Percentiles rank a stretch among this genome's conserved stretches.
These are phyloP conservation scores for Sparus aurata DNA, from an alignment of 2,797 vertebrate genomes.

Conservation along the genomic window DNA sequence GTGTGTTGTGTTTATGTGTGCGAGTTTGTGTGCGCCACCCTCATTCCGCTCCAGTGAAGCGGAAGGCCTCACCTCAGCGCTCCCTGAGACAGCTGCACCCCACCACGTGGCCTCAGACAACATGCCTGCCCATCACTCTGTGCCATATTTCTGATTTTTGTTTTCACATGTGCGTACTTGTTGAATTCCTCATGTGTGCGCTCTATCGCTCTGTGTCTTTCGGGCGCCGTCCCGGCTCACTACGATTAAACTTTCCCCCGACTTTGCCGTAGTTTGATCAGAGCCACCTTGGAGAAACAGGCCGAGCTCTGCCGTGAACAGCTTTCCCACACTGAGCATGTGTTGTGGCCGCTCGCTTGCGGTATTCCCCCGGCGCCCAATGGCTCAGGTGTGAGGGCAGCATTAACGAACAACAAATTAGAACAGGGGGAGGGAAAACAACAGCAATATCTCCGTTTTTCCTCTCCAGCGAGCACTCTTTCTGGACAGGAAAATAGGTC, in stretches of 20 bases:
- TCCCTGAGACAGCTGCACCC: slow-evolving; percentile 86
- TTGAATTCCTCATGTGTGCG: slow-evolving; percentile 71
- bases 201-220: neutral
- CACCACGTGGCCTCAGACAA: slow-evolving; percentile 81
- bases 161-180: slow-evolving; percentile 68
- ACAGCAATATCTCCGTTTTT: slow-evolving; percentile 80
- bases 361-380: slow-evolving; percentile 69
- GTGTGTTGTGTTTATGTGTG: slow-evolving; percentile 44
- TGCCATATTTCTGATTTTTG: slow-evolving; percentile 68
- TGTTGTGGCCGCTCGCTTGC: slow-evolving; percentile 69
- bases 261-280: slow-evolving; percentile 38
- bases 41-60: slow-evolving; percentile 82
- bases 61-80: slow-evolving; percentile 85
- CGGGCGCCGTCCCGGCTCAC: neutral
- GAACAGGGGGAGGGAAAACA: slow-evolving; percentile 77
- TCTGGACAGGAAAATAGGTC: slow-evolving; percentile 85
- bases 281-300: slow-evolving; percentile 38
- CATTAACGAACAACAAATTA: slow-evolving; percentile 86
- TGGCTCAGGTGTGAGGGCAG: slow-evolving; percentile 86
- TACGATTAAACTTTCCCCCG: slow-evolving; percentile 28
- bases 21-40: slow-evolving; percentile 62
- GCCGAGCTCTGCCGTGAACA: slow-evolving; percentile 43
- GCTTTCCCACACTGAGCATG: slow-evolving; percentile 71
- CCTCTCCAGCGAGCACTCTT: slow-evolving; percentile 78
- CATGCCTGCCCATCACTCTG: slow-evolving; percentile 80